Evolutionary conservation across 2,888 invertebrate genomes (phyloP).

Genomic region (Anthophora plumipes): DNA sequence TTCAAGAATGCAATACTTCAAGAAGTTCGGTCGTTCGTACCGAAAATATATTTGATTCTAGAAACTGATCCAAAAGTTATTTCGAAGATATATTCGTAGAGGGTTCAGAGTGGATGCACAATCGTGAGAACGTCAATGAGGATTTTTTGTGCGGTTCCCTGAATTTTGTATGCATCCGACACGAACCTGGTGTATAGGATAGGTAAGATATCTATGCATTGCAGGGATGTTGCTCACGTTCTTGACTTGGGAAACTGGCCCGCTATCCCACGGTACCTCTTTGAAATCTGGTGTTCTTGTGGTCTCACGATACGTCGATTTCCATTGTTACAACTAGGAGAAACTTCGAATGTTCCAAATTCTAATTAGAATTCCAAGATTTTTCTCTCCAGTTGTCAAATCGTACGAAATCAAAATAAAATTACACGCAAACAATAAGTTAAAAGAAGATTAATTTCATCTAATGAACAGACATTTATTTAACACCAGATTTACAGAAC

Average conservation of each 20-base stretch:
- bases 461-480: no score
- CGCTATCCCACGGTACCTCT: not conserved
- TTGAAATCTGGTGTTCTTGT: slow-evolving; percentile 26
- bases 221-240: slow-evolving; percentile 26
- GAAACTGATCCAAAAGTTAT: not conserved
- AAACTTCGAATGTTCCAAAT: not conserved
- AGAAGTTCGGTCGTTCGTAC: not conserved
- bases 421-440: no score
- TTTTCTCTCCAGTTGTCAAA: not conserved
- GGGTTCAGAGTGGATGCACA: not conserved
- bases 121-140: not conserved
- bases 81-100: not conserved
- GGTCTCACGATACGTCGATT: slow-evolving; percentile 12
- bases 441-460: no score
- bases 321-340: not conserved
- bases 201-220: not conserved
- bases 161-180: not conserved
- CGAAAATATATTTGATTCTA: not conserved
- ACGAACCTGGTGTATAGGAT: no score
- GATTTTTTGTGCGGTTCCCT: not conserved
- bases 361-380: slow-evolving; percentile 16
- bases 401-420: not conserved
- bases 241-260: slow-evolving; percentile 6
- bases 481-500: no score
- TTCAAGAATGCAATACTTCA: not conserved